phyloP scores from a whole-genome alignment of 2,797 vertebrate genomes.

The Octomys mimax region DNA sequence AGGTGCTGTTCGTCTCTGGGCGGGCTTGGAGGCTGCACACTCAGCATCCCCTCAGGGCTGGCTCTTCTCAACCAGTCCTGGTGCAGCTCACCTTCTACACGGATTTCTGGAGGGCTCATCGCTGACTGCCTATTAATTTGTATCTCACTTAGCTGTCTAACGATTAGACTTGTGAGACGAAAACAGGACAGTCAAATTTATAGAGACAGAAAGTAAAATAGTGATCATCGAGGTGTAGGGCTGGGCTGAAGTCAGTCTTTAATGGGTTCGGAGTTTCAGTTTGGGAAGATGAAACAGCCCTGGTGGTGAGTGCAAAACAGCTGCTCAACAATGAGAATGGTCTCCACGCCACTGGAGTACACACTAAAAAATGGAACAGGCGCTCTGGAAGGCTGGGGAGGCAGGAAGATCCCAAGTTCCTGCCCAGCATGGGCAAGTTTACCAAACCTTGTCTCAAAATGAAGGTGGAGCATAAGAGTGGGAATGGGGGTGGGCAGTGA shows the following conservation, averaged over 20 bases:
- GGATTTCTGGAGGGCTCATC: not conserved
- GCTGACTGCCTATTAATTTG: not conserved
- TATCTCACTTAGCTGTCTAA: not conserved
- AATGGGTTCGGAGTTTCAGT: not conserved
- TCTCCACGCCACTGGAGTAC: not conserved
- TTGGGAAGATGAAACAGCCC: not conserved
- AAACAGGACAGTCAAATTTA: not conserved
- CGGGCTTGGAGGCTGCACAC: not conserved
- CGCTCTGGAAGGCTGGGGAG: not conserved
- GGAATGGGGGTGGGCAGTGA: no score
- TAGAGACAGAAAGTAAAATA: not conserved
- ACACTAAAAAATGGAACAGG: not conserved
- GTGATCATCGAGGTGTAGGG: not conserved
- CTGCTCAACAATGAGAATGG: accelerated
- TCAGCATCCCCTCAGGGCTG: accelerated
- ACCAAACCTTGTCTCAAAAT: not conserved
- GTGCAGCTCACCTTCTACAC: not conserved
- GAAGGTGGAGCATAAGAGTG: not conserved
- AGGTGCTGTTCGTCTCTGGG: not conserved
- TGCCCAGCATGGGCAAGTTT: not conserved
- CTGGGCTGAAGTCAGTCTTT: not conserved
- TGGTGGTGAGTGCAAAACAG: not conserved
- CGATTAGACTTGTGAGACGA: not conserved
- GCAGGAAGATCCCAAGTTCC: not conserved
- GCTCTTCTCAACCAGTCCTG: not conserved